These are phyloP conservation scores for Pandion haliaetus DNA, from an alignment of 2,113 vertebrate species.

Conservation along the genomic window DNA sequence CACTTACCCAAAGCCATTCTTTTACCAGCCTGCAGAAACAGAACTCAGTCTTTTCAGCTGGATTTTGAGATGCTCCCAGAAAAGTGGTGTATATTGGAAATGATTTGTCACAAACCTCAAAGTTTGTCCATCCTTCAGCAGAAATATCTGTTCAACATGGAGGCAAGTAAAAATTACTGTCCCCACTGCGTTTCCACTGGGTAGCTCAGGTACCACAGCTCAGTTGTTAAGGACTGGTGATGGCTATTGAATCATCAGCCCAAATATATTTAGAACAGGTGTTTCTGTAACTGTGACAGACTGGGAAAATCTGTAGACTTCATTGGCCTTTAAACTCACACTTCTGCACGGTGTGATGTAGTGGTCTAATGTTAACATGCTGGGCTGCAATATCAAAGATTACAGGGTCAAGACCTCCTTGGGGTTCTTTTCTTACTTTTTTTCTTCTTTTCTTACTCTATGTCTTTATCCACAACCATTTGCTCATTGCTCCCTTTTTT, in stretches of 20 bases:
- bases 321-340: background rate
- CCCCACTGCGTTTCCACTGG: background rate
- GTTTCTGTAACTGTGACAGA: background rate
- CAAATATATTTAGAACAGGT: background rate
- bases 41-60: background rate
- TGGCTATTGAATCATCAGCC: background rate
- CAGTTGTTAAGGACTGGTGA: background rate
- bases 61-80: background rate
- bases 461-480: background rate
- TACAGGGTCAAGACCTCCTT: background rate
- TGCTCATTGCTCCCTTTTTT: background rate
- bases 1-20: background rate
- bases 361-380: background rate
- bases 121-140: background rate
- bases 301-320: background rate
- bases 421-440: background rate
- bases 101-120: background rate
- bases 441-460: background rate
- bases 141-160: background rate
- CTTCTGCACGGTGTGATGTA: background rate
- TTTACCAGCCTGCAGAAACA: background rate
- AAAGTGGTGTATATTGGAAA: background rate
- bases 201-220: background rate
- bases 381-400: conserved; percentile 4
- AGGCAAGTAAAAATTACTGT: background rate